Evolutionary conservation across 2,797 vertebrate species (phyloP).

Genomic region (Micropoecilia bifurca): DNA sequence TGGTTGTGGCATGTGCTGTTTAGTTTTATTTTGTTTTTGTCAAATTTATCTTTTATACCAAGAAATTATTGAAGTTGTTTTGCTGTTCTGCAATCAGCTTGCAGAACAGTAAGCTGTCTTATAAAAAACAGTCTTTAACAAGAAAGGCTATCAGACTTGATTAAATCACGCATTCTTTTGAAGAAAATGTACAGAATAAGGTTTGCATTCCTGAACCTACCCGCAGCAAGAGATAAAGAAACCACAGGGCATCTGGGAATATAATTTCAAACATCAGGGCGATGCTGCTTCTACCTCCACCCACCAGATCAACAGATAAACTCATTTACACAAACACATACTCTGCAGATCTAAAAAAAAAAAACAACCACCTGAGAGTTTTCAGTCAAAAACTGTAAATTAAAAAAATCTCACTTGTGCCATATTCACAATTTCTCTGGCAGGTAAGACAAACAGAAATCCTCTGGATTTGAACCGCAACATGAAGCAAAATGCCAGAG

Average conservation of each 20-base stretch:
- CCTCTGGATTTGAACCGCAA: conserved; percentile 9
- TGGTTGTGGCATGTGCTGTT: not conserved
- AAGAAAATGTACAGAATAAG: not conserved
- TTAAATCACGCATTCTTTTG: not conserved
- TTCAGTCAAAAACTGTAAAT: conserved; percentile 47
- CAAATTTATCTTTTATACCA: not conserved
- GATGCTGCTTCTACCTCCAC: conserved; percentile 15
- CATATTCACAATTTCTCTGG: conserved; percentile 5
- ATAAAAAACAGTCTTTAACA: not conserved
- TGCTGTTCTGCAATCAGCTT: not conserved
- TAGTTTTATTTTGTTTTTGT: too few relatives aligned
- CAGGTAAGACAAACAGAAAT: not conserved
- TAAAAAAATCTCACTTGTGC: conserved; percentile 48
- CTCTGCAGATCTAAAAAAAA: not conserved
- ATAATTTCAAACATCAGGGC: conserved; percentile 14
- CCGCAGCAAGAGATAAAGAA: not conserved
- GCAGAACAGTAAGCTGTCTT: too few relatives aligned
- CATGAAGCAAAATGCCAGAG: not conserved
- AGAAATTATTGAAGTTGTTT: not conserved
- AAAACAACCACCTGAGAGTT: conserved; percentile 35
- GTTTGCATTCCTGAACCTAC: not conserved
- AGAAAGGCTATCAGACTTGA: not conserved
- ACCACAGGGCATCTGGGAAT: conserved; percentile 17
- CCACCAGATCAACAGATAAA: conserved; percentile 34
- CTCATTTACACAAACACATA: conserved; percentile 16